phyloP scores from a whole-genome alignment of 2,113 vertebrate genomes.

The Tinamus guttatus region DNA sequence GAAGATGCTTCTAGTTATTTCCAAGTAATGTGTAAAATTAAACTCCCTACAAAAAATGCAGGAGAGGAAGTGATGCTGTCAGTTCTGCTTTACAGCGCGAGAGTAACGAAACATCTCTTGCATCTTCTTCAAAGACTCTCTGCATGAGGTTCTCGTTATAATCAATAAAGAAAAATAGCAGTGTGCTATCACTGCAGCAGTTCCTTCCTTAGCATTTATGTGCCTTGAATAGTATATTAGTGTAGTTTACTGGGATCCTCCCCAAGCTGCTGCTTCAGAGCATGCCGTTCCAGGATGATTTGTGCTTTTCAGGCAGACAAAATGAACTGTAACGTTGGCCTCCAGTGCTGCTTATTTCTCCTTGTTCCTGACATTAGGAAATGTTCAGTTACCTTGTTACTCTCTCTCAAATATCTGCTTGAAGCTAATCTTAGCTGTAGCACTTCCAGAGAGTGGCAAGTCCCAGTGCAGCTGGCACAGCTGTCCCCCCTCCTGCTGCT shows the following conservation, averaged over 20 bases:
- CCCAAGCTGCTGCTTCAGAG: neutral
- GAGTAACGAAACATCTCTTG: neutral
- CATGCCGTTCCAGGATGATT: fast-evolving
- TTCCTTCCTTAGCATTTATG: neutral
- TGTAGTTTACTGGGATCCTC: neutral
- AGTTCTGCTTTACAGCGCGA: neutral
- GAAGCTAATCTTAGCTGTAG: neutral
- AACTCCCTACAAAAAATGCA: neutral
- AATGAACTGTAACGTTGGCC: neutral
- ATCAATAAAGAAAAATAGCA: neutral
- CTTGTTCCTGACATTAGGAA: neutral
- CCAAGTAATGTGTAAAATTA: neutral
- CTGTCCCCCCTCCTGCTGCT: neutral
- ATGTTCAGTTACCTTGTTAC: fast-evolving
- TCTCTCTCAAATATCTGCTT: neutral
- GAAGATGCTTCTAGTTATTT: neutral
- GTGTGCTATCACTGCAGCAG: neutral
- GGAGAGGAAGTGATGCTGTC: fast-evolving
- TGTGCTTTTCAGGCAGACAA: neutral
- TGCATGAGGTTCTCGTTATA: neutral
- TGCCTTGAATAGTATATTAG: neutral
- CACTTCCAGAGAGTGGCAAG: neutral
- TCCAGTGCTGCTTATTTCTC: neutral
- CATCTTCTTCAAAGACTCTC: neutral
- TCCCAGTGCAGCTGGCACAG: neutral